Evolutionary conservation across 1,140 invertebrate genomes (phyloP), one percentile per base, ranked within the genome.

Genomic region (Lordiphosa clarofinis): DNA sequence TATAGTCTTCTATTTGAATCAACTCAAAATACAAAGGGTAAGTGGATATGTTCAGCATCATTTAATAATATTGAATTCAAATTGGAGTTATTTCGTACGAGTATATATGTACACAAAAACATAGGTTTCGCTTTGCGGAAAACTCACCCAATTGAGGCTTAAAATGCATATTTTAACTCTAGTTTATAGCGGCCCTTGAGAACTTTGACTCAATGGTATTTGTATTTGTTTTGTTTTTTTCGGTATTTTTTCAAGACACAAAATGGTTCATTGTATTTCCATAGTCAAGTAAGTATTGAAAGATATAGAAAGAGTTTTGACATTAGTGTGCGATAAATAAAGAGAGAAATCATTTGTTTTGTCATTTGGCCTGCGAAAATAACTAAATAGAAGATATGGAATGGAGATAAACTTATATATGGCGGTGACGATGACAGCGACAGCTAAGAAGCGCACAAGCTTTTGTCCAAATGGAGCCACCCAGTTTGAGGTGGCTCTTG

Each of bases 121-220:
- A 67, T 52, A 47, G 42, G 44, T 63, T 72, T 49, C 38, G 31
- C 52, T 71, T 61, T 53, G 52, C 44, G 49, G 60, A 54, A 62
- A 73, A 84, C 78, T 84, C 78, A 84, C 78, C 78, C 79, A 82
- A 84, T 84, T 66, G 67, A 86, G 78, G 63, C 76, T 72, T 84
- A 42, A 73, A 81, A 81, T 64, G 71, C 62, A 72, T 74, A 54
- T 61, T 56, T 84, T 73, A 61, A 86, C 74, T 78, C 64, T 84
- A 84, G 75, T 71, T 60, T 71, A 63, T 75, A 79, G 78, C 78
- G 69, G 79, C 73, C 65, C 79, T 78, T 66, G 79, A 78, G 59
- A 79, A 82, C 79, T 84, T 78, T 84, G 69, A 58, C 79, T 78
- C 73, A 84, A 84, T 78, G 63, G 66, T 73, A 54, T 75, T 75